phyloP scores from a whole-genome alignment of 2,888 invertebrate genomes.

The Sylvicola cinctus region DNA sequence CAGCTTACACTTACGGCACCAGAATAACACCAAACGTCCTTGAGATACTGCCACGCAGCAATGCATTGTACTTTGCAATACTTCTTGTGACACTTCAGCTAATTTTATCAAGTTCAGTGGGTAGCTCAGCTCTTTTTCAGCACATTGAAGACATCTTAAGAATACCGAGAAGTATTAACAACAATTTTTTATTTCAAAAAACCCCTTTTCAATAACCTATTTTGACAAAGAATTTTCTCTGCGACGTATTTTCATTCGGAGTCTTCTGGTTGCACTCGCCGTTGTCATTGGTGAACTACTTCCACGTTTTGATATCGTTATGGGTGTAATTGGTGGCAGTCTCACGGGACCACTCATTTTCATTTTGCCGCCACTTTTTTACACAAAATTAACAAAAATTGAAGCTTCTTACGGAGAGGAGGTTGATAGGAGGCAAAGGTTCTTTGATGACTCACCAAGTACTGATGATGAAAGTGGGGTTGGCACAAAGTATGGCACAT shows the following conservation, averaged over 20 bases:
- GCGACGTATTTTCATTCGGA: conserved; percentile 49
- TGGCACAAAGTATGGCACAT: conserved; percentile 1
- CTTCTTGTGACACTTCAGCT: conserved; percentile 57
- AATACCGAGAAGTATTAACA: conserved; percentile 41
- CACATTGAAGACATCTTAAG: conserved; percentile 58
- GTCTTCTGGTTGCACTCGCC: conserved; percentile 43
- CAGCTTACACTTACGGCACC: conserved; percentile 41
- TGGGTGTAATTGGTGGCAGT: conserved; percentile 70
- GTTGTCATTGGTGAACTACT: conserved; percentile 63
- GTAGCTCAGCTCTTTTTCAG: conserved; percentile 61
- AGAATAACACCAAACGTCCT: conserved; percentile 41
- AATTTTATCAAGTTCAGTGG: conserved; percentile 53
- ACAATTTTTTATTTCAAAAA: conserved; percentile 1
- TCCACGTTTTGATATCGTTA: conserved; percentile 67
- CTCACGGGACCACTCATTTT: conserved; percentile 68
- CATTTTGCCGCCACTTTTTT: conserved; percentile 64
- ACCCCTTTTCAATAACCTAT: conserved; percentile 1
- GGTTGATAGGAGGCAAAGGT: background rate
- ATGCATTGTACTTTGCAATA: conserved; percentile 41
- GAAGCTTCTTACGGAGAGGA: conserved; percentile 17
- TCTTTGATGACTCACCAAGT: background rate
- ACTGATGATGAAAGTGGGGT: background rate
- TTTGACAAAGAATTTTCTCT: conserved; percentile 32
- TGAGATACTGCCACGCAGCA: conserved; percentile 41
- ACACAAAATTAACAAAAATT: conserved; percentile 42